Evolutionary conservation across 2,113 vertebrate genomes (phyloP).

Genomic region (human): DNA sequence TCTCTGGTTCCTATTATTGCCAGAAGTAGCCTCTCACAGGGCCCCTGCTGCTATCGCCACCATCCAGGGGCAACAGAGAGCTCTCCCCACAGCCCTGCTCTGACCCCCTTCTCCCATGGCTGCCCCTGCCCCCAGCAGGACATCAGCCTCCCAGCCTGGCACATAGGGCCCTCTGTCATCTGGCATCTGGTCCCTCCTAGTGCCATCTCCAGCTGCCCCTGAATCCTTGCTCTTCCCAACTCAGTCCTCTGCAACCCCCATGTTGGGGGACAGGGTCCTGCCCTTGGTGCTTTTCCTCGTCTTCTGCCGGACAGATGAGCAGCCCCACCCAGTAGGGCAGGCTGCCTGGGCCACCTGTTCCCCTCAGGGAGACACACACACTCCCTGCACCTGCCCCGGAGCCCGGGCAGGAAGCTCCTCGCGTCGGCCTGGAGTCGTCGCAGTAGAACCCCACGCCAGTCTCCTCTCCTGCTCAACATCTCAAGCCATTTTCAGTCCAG

Average conservation of each 20-base stretch:
- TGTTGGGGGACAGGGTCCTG: neutral
- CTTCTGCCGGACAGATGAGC: neutral
- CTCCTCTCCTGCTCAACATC: neutral
- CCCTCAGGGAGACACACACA: neutral
- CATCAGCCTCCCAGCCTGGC: neutral
- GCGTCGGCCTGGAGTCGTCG: neutral
- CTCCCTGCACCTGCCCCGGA: rapidly evolving
- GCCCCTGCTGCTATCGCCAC: neutral
- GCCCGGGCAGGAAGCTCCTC: neutral
- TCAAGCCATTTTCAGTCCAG: neutral
- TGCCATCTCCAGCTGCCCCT: neutral
- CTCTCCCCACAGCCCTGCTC: too few relatives aligned
- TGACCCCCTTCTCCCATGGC: rapidly evolving
- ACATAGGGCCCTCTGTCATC: neutral
- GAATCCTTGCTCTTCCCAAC: too few relatives aligned
- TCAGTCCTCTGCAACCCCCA: neutral
- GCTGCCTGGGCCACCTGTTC: neutral
- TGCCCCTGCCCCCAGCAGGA: neutral
- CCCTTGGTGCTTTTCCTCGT: neutral
- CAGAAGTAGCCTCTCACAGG: neutral
- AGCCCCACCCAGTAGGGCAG: neutral
- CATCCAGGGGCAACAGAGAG: too few relatives aligned
- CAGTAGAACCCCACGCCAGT: rapidly evolving
- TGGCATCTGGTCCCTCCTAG: neutral
- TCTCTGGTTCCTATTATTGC: too few relatives aligned